Base-by-base conservation (phyloP, 2,113 vertebrate genomes). In the Brachyhypopomus gauderio region DNA sequence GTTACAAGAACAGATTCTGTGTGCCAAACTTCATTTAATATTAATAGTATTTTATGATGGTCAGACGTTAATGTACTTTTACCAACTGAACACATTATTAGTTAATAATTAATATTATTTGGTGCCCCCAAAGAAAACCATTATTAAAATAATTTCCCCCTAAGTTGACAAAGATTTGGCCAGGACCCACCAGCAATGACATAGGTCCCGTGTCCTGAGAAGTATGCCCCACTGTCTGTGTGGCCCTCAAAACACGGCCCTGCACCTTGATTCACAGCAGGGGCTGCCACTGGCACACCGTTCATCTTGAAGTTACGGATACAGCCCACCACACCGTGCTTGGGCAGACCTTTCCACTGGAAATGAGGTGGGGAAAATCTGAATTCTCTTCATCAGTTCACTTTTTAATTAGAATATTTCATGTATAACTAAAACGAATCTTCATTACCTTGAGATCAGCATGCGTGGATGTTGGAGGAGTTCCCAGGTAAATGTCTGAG, bases 231-330 rank as follows among this genome's bases (percentile, higher is more conserved):
- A 6, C 82, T 91, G 76, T 96, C 95, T 85, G 89, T 86, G 60
- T 88, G 91, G 74, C 92, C 91, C 34, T 92, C 93, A 45, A 94
- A 90, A 86, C 97, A 99, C 23, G 95, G 96, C 5, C 93, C 93
- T 0, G 95, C 80, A 0, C 94, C 95, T 1, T 84, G 85, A 76
- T 93, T 96, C 17, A 84, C 76, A 6, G 91, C 87, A 20, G 94
- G 93, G 36, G 83, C 85, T 23, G 85, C 88, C 88, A 96, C 87
- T 20, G 81, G 79, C 1, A 90, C 90, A 72, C 92, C 93, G 22
- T 96, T 94, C 89, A 96, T 86, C 85, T 94, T 94, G 64, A 98
- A 95, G 87, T 96, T 94, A 73, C 90, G 95, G 75, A 99, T 76
- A 79, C 97, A 99, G 22, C 97, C 96, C 12, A 94, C 93, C 84